Evolutionary conservation across 2,113 vertebrate species (phyloP).

Genomic region (Platysteira castanea): DNA sequence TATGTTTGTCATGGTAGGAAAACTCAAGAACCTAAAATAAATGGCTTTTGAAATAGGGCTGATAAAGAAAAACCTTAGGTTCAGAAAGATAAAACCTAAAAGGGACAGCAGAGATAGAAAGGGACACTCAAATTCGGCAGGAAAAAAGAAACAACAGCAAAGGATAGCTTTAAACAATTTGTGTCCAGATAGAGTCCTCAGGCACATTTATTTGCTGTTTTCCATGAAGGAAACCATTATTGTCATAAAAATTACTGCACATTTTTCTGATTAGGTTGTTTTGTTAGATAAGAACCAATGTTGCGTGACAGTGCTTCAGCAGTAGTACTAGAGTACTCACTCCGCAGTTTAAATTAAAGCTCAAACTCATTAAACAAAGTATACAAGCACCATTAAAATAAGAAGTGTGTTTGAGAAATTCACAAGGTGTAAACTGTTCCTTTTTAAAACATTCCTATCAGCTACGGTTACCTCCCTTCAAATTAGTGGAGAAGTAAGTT

Average conservation of each 20-base stretch:
- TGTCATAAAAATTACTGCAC: neutral
- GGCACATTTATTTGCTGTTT: neutral
- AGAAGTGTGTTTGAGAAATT: neutral
- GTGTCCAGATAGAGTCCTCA: neutral
- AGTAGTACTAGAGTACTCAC: neutral
- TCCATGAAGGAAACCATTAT: neutral
- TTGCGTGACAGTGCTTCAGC: neutral
- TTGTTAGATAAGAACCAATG: neutral
- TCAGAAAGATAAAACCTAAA: neutral
- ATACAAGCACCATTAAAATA: neutral
- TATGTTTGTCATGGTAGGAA: neutral
- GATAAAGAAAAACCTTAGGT: neutral
- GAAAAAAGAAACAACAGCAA: neutral
- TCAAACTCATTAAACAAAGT: neutral
- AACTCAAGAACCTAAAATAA: neutral
- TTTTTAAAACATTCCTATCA: neutral
- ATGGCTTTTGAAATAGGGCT: neutral
- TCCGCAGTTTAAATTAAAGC: neutral
- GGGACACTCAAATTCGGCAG: neutral
- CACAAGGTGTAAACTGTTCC: neutral
- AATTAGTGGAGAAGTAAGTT: neutral
- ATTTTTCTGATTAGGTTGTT: neutral
- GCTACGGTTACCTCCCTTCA: neutral
- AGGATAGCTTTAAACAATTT: neutral
- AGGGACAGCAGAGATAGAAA: neutral